phyloP scores from a whole-genome alignment of 2,888 invertebrate species.

The Willowsia nigromaculata region DNA sequence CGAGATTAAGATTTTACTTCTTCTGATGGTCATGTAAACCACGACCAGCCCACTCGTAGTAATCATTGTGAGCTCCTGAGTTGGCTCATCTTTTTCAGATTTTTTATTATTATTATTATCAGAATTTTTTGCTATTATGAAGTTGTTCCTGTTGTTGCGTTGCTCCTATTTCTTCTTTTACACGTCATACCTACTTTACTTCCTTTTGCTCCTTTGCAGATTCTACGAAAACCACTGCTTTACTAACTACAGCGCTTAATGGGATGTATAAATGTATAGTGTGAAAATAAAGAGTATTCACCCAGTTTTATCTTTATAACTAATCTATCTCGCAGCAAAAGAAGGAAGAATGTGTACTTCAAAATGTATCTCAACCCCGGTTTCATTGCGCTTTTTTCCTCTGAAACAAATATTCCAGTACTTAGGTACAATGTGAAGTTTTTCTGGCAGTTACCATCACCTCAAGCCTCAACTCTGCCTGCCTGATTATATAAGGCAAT shows the following conservation, averaged over 20 bases:
- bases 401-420: slow-evolving; percentile 37
- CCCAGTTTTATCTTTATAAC: slow-evolving; percentile 59
- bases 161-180: slow-evolving; percentile 14
- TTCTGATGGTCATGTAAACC: slow-evolving; percentile 30
- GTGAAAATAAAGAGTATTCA: slow-evolving; percentile 62
- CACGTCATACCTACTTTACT: not conserved
- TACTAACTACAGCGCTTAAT: not conserved
- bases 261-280: not conserved
- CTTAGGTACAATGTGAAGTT: not conserved
- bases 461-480: not conserved
- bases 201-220: not conserved
- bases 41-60: slow-evolving; percentile 24
- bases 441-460: slow-evolving; percentile 21
- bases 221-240: not conserved
- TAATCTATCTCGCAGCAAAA: slow-evolving; percentile 15
- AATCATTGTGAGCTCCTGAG: not conserved
- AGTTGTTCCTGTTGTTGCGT: not conserved
- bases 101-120: slow-evolving; percentile 29
- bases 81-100: slow-evolving; percentile 21
- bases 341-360: not conserved
- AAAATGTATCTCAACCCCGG: slow-evolving; percentile 26
- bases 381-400: slow-evolving; percentile 45
- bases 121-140: slow-evolving; percentile 12
- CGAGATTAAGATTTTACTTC: not conserved
- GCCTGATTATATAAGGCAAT: not conserved